Evolutionary conservation across 1,140 invertebrate species (phyloP), one percentile per base, ranked within the genome.

Genomic region (Eupeodes corollae): DNA sequence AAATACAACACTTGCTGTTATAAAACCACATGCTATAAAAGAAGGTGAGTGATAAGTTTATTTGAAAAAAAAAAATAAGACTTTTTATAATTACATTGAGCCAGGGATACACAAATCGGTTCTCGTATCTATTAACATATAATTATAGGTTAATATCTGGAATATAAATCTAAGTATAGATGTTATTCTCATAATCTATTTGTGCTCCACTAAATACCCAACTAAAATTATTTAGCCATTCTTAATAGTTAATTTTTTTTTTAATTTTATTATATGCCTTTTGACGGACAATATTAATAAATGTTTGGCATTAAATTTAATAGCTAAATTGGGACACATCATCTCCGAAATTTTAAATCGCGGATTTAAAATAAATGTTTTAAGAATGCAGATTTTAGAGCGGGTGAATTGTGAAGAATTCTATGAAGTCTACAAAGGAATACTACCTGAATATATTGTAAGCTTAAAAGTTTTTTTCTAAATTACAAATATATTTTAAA

Each of bases 351-450:
- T 95, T 51, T 74, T 79, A 40, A 78, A 83, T 43, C 77, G 77
- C 38, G 80, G 80, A 8, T 95, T 85, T 59, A 72, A 77, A 37
- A 79, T 97, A 13, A 82, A 83, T 3, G 88, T 85, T 6, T 69
- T 92, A 32, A 79, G 86, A 63, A 82, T 88, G 78, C 80, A 86
- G 56, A 73, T 82, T 52, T 71, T 94, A 55, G 85, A 86, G 52
- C 76, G 79, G 54, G 73, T 80, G 5, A 85, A 91, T 69, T 87
- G 86, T 21, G 86, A 88, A 59, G 88, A 94, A 69, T 94, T 96
- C 73, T 81, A 86, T 63, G 91, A 95, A 74, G 82, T 95, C 13
- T 97, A 97, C 66, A 91, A 91, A 69, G 86, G 86, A n/a, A 82
- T 93, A 47, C 74, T 91, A 10, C 75, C 79, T 8, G 87, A 92